Percentiles rank a stretch among this genome's conserved stretches.
These are phyloP conservation scores for Mythimna pallens DNA, from an alignment of 2,888 invertebrate genomes.

Conservation along the genomic window DNA sequence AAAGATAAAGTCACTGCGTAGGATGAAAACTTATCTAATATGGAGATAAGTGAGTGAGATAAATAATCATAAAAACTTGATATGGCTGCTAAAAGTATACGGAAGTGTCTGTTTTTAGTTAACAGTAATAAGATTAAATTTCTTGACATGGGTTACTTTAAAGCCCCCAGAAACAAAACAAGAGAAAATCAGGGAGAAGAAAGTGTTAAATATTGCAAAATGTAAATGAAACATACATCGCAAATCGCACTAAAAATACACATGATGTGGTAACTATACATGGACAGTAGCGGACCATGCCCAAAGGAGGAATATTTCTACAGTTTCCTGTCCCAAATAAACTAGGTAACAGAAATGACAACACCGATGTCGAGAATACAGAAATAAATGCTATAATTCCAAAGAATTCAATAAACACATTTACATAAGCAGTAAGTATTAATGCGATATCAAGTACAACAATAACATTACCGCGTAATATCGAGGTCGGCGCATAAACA, in stretches of 20 bases:
- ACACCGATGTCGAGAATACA: slow-evolving; percentile 18
- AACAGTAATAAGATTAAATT: neutral
- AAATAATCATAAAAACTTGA: slow-evolving; percentile 48
- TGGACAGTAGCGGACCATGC: neutral
- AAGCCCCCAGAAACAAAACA: neutral
- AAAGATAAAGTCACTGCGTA: slow-evolving; percentile 49
- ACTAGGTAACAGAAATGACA: neutral
- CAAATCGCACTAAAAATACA: neutral
- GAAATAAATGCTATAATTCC: slow-evolving; percentile 29
- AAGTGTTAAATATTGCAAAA: neutral
- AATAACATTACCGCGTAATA: slow-evolving; percentile 48
- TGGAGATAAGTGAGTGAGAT: slow-evolving; percentile 50
- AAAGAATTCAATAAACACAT: slow-evolving; percentile 40
- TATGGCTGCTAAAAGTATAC: slow-evolving; percentile 30
- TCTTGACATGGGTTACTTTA: neutral
- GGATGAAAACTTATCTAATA: slow-evolving; percentile 56
- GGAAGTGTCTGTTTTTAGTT: slow-evolving; percentile 10
- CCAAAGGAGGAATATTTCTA: slow-evolving; percentile 9
- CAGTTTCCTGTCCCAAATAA: slow-evolving; percentile 40
- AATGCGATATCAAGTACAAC: slow-evolving; percentile 49
- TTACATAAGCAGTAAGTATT: slow-evolving; percentile 32
- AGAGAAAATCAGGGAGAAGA: neutral
- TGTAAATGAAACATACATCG: neutral
- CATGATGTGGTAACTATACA: neutral
- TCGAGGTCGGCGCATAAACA: slow-evolving; percentile 48